These are phyloP conservation scores for Cebuella pygmaea DNA, from an alignment of 2,797 vertebrate species.

Conservation along the genomic window DNA sequence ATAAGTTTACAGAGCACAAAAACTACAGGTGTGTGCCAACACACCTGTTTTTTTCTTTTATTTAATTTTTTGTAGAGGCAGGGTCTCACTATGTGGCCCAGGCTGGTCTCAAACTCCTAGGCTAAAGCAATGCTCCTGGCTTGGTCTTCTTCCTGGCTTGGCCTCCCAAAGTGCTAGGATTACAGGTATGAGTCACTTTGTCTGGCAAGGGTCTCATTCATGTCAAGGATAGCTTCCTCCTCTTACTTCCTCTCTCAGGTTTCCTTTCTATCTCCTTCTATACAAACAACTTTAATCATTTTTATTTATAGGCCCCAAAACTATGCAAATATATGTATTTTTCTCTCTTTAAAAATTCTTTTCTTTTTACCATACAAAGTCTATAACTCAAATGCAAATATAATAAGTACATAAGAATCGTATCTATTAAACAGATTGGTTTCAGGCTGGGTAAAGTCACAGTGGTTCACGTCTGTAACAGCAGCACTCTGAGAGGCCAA, in stretches of 20 bases:
- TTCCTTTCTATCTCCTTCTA: constrained; percentile 47
- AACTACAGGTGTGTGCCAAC: neutral
- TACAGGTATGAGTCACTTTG: neutral
- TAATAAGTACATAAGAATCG: neutral
- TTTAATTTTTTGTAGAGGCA: neutral
- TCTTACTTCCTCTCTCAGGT: constrained; percentile 57
- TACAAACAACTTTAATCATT: constrained; percentile 24
- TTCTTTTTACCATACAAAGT: no score
- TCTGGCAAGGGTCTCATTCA: neutral
- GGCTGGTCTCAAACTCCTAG: neutral
- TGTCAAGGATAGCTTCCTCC: constrained; percentile 17
- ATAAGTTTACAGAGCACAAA: neutral
- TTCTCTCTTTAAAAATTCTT: no score
- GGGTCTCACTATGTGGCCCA: neutral
- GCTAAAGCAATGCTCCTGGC: no score
- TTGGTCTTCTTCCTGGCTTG: no score
- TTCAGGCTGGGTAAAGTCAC: neutral
- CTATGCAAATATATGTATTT: neutral
- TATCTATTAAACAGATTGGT: constrained; percentile 50
- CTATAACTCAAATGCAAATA: neutral
- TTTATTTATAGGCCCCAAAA: neutral
- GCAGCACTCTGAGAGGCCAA: no score
- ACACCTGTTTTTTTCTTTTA: neutral
- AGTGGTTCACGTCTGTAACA: no score
- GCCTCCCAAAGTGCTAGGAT: neutral